A percentile compares a stretch with the other conserved stretches of the same genome.
Conservation (phyloP, 1,140 invertebrate genomes). For the Eufriesea mexicana region DNA sequence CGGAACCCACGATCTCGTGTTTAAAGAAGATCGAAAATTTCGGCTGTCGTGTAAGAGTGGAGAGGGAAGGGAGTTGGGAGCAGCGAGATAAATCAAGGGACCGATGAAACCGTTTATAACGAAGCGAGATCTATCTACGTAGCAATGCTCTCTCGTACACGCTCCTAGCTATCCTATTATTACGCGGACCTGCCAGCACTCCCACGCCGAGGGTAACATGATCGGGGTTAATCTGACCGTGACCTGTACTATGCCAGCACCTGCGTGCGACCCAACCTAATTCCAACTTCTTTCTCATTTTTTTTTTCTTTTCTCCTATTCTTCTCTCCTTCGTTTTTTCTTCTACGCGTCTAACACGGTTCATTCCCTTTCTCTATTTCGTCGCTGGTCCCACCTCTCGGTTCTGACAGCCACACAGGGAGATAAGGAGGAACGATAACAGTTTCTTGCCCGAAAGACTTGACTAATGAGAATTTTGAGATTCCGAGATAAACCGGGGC, state of each 20-base stretch:
- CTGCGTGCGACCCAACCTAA: constrained; percentile 75
- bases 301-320: constrained; percentile 34
- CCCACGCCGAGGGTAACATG: constrained; percentile 81
- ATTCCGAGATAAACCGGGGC: constrained; percentile 13
- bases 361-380: constrained; percentile 24
- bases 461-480: constrained; percentile 49
- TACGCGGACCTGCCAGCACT: constrained; percentile 77
- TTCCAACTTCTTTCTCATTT: constrained; percentile 66
- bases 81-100: constrained; percentile 64
- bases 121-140: constrained; percentile 63
- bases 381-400: not conserved
- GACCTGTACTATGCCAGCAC: constrained; percentile 76
- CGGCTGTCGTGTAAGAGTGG: not conserved
- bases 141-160: constrained; percentile 57
- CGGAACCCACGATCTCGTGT: constrained; percentile 9
- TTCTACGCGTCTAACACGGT: not conserved
- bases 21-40: not conserved
- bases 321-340: constrained; percentile 43
- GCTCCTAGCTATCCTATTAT: constrained; percentile 79
- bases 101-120: constrained; percentile 72
- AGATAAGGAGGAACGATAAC: constrained; percentile 60
- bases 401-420: not conserved
- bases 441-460: constrained; percentile 31
- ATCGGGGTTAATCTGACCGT: constrained; percentile 82
- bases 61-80: constrained; percentile 41